These are phyloP conservation scores for Rutilus rutilus DNA, from an alignment of 2,113 vertebrate genomes.

Conservation along the genomic window DNA sequence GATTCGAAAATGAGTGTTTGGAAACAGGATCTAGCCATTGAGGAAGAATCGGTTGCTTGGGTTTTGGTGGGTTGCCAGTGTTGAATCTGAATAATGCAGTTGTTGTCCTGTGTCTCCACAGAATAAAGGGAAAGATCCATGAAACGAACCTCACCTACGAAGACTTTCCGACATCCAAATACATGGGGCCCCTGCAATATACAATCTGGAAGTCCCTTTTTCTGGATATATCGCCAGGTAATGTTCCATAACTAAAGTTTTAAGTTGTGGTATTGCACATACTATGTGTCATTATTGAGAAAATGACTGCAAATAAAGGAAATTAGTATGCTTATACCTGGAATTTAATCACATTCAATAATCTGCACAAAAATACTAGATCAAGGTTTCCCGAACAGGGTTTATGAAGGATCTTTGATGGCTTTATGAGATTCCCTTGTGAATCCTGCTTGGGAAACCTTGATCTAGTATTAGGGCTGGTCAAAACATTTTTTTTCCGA, in stretches of 20 bases:
- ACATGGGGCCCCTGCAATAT: conserved; percentile 96
- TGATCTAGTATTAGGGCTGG: neutral
- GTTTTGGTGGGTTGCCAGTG: conserved; percentile 2
- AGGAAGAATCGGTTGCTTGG: neutral
- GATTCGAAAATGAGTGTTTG: conserved; percentile 11
- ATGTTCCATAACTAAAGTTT: neutral
- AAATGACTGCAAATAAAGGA: neutral
- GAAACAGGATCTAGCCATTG: neutral
- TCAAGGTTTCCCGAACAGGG: neutral
- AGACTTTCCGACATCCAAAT: conserved; percentile 97
- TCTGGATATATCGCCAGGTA: conserved; percentile 96
- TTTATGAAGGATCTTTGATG: neutral
- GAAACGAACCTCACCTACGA: conserved; percentile 97
- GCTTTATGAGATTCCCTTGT: neutral
- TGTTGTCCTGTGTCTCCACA: conserved; percentile 64
- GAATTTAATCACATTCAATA: neutral
- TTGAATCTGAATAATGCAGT: conserved; percentile 17
- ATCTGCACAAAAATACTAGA: neutral
- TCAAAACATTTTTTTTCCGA: too few relatives aligned
- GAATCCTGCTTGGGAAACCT: neutral
- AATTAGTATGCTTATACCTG: neutral
- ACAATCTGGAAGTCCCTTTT: conserved; percentile 98
- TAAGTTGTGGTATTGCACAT: neutral
- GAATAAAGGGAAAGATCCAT: conserved; percentile 96
- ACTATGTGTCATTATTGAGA: neutral